phyloP scores from a whole-genome alignment of 2,113 vertebrate genomes.

The Panurus biarmicus region DNA sequence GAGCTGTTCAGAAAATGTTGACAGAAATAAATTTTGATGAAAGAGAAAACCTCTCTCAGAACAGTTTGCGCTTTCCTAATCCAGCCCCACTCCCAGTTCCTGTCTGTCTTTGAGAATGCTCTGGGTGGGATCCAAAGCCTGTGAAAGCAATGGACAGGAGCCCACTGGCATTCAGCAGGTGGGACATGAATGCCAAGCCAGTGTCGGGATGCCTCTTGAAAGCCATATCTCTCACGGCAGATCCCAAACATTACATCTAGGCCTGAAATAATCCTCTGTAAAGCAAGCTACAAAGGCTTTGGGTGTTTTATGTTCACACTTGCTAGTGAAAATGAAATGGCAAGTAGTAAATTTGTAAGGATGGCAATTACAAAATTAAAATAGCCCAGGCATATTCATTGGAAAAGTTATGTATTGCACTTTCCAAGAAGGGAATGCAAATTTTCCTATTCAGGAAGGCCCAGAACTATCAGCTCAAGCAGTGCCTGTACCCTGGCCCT shows the following conservation, averaged over 20 bases:
- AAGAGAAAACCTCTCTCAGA: background rate
- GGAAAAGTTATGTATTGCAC: background rate
- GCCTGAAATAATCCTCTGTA: conserved; percentile 47
- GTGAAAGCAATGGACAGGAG: conserved; percentile 50
- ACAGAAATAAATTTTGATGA: background rate
- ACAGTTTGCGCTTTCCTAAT: background rate
- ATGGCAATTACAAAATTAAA: background rate
- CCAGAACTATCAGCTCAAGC: background rate
- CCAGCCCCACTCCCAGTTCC: background rate
- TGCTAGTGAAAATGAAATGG: conserved; percentile 40
- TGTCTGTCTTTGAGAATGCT: background rate
- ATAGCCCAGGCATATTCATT: background rate
- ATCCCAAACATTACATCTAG: conserved; percentile 34
- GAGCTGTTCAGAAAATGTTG: background rate
- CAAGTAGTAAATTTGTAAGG: conserved; percentile 10
- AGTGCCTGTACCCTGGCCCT: background rate
- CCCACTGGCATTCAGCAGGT: conserved; percentile 49
- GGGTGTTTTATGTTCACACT: conserved; percentile 42
- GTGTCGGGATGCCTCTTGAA: background rate
- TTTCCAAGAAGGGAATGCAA: conserved; percentile 10
- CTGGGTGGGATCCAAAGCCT: conserved; percentile 47
- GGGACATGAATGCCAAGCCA: conserved; percentile 16
- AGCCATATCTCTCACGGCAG: conserved; percentile 43
- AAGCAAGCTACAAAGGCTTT: conserved; percentile 38
- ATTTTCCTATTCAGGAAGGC: background rate